A percentile compares a stretch with the other conserved stretches of the same genome.
Conservation (phyloP, 2,113 vertebrate genomes). For the Psammodynastes pulverulentus region DNA sequence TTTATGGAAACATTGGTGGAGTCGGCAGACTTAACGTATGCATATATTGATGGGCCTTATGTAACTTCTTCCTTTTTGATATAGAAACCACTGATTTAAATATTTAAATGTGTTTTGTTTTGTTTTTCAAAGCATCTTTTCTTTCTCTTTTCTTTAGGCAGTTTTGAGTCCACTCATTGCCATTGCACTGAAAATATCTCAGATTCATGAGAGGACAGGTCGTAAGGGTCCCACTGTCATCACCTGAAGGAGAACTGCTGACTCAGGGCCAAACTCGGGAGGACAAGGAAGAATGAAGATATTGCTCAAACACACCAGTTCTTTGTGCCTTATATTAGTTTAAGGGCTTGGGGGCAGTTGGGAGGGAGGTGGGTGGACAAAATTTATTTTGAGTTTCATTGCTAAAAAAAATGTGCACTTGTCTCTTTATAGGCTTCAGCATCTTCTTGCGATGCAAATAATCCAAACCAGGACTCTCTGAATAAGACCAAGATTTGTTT, state of each 20-base stretch:
- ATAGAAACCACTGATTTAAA: neutral
- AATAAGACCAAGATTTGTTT: neutral
- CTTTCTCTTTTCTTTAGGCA: conserved; percentile 71
- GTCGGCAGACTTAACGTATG: neutral
- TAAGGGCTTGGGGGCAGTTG: conserved; percentile 50
- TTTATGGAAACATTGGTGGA: neutral
- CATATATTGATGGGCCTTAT: neutral
- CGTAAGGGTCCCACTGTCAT: conserved; percentile 91
- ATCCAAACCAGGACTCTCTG: conserved; percentile 29
- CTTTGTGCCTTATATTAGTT: conserved; percentile 73
- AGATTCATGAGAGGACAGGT: conserved; percentile 93
- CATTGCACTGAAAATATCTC: conserved; percentile 95
- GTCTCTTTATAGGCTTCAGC: conserved; percentile 50
- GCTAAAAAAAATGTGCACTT: conserved; percentile 44
- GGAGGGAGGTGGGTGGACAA: conserved; percentile 29
- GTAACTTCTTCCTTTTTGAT: neutral
- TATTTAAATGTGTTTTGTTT: conserved; percentile 24
- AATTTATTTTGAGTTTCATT: conserved; percentile 43
- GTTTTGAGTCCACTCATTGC: conserved; percentile 96
- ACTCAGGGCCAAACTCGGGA: conserved; percentile 67
- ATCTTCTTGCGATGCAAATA: conserved; percentile 41
- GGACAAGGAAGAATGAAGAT: conserved; percentile 50
- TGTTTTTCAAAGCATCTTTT: conserved; percentile 32
- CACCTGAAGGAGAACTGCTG: conserved; percentile 77
- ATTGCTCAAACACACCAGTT: conserved; percentile 56